Evolutionary conservation across 2,888 invertebrate genomes (phyloP).

Genomic region (Sinodicranocentrus sp.): DNA sequence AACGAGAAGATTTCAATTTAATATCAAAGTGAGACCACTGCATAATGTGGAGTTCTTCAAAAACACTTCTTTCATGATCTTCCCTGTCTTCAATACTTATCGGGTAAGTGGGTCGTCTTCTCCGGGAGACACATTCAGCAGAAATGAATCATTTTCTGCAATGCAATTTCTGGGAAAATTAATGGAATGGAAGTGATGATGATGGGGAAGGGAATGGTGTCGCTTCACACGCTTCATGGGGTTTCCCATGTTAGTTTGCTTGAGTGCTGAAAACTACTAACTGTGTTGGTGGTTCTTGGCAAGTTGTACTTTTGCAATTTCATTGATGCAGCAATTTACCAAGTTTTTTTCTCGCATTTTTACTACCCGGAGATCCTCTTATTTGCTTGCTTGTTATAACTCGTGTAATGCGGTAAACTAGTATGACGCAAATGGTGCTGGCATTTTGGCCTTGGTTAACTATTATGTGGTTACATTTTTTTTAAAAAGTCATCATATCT

Average conservation of each 20-base stretch:
- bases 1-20: constrained; percentile 69
- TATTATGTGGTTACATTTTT: neutral
- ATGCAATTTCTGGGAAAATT: no score
- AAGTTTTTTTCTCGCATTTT: neutral
- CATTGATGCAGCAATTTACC: neutral
- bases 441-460: neutral
- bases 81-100: constrained; percentile 69
- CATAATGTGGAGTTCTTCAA: constrained; percentile 68
- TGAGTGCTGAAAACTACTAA: neutral
- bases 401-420: neutral
- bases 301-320: neutral
- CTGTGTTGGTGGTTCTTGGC: neutral
- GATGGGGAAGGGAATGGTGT: neutral
- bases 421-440: neutral
- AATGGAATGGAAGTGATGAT: neutral
- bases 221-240: neutral
- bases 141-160: neutral
- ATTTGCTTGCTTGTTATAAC: neutral
- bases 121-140: neutral
- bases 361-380: neutral
- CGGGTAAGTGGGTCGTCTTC: constrained; percentile 50
- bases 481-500: neutral
- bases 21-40: constrained; percentile 68
- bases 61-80: constrained; percentile 65
- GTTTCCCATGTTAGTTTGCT: neutral